phyloP scores from a whole-genome alignment of 2,888 invertebrate species.

The Pristionchus maxplancki region DNA sequence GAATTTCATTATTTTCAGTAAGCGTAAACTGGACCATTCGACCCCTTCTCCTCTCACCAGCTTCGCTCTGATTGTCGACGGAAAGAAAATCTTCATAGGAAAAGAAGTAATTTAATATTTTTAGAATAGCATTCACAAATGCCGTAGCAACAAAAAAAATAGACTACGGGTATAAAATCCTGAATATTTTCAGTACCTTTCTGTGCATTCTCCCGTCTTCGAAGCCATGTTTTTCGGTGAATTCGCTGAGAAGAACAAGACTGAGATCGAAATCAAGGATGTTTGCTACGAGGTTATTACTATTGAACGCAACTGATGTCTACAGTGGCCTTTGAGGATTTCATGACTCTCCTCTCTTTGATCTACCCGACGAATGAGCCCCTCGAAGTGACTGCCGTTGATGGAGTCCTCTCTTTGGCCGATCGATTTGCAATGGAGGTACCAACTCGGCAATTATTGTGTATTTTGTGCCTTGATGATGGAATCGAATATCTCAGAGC shows the following conservation, averaged over 20 bases:
- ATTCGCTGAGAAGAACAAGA: background rate
- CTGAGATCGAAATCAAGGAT: background rate
- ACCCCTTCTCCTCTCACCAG: too few species aligned
- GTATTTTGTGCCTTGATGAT: too few species aligned
- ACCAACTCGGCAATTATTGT: too few species aligned
- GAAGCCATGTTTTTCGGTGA: background rate
- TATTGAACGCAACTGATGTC: too few species aligned
- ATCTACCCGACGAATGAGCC: background rate
- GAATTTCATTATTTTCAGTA: too few species aligned
- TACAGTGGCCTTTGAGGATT: background rate
- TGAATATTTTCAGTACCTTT: background rate
- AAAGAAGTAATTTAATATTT: too few species aligned
- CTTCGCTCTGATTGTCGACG: too few species aligned
- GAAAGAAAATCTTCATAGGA: too few species aligned
- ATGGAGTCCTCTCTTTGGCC: background rate
- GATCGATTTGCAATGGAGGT: background rate
- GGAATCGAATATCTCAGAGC: background rate
- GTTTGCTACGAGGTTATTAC: background rate
- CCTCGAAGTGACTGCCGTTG: background rate
- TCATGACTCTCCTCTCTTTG: background rate
- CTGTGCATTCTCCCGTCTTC: background rate
- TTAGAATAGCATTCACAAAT: too few species aligned
- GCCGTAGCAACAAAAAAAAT: too few species aligned
- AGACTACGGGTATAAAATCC: too few species aligned
- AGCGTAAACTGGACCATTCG: too few species aligned